Base-by-base conservation (phyloP, 2,797 vertebrate genomes). In the Takifugu ocellatus region DNA sequence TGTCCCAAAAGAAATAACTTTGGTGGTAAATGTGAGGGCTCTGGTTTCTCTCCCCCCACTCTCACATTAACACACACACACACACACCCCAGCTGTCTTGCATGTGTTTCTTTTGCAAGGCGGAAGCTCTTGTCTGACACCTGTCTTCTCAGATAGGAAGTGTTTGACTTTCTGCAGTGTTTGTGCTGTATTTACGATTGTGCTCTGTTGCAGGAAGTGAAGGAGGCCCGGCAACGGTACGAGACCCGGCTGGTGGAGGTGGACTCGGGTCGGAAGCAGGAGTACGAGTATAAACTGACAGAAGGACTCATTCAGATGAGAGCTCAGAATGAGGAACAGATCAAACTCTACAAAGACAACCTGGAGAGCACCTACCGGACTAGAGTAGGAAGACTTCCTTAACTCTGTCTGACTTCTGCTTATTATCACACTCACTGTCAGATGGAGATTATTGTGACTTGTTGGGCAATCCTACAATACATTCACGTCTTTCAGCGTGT, bases 201-300 rank as follows among this genome's bases (percentile, higher is more conserved):
- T 27, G 25, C 46, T 50, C 31, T 68, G 1, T 51, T 59, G 10
- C 72, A 97, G 96, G 94, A 97, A 69, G 89, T 95, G n/a, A 95
- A 94, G 33, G 94, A 97, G 70, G 90, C 88, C 0, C 89, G 86
- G 29, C 88, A 81, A 29, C 91, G 90, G 5, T 93, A 92, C 0
- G 92, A 95, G 64, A 91, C 81, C 0, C 89, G 82, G 1, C 74
- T 95, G 81, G 92, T 92, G 21, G 94, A 96, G 72, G 91, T 94
- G 57, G 93, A 94, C 65, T 93, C 93, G 5, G 94, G 94, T 0
- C 84, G 73, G 6, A 91, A 92, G 54, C 74, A 89, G 10, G 95
- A 96, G 6, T 96, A 93, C 0, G 93, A 98, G 24, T 88, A 86
- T 48, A 98, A 93, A 62, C 85, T 98, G 79, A 79, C 90, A 0